Base-by-base conservation (phyloP, 35 echinoderm and acorn worm genomes). In the Chiridota heheva region DNA sequence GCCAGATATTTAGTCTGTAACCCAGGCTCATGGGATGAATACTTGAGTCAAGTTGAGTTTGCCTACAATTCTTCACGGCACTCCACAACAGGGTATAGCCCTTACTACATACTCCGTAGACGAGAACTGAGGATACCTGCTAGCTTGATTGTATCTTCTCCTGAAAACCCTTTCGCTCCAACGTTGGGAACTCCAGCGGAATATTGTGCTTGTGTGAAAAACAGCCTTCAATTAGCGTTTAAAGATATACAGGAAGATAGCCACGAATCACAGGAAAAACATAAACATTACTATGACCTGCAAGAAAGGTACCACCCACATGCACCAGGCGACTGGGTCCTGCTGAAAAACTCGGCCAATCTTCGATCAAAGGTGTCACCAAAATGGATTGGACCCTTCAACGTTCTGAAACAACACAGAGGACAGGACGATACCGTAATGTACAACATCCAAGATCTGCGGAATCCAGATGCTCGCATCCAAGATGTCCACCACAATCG, bases 61-160 rank as follows among this genome's bases (percentile, higher is more conserved):
- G 51, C 49, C 20, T 86, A 86, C 26, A 75, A 77, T n/a, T 43
- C 83, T 0, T 24, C 56, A n/a, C 29, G 35, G 24, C 83, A 86
- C 35, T 73, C 55, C 18, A 86, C 87, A 20, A 83, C 87, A 2
- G 87, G 87, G 31, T 89, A 45, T 25, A 76, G 26, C 10, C 87
- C 87, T 29, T 83, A 56, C 41, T 82, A 64, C 49, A 38, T 89
- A 44, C 29, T 89, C 5, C 68, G 74, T 66, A 79, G 78, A 40
- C 7, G 78, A 65, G 55, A 73, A 64, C 18, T 40, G n/a, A n/a
- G 77, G 40, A 40, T 83, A 4, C 75, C 86, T 25, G 2, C 25
- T 32, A 20, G 16, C 12, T 25, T 78, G 33, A 60, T n/a, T n/a
- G n/a, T 60, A 13, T 33, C 74, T 24, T 40, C 51, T 8, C 74